These are phyloP conservation scores for Melitaea cinxia DNA, from an alignment of 1,140 invertebrate genomes.

Conservation along the genomic window DNA sequence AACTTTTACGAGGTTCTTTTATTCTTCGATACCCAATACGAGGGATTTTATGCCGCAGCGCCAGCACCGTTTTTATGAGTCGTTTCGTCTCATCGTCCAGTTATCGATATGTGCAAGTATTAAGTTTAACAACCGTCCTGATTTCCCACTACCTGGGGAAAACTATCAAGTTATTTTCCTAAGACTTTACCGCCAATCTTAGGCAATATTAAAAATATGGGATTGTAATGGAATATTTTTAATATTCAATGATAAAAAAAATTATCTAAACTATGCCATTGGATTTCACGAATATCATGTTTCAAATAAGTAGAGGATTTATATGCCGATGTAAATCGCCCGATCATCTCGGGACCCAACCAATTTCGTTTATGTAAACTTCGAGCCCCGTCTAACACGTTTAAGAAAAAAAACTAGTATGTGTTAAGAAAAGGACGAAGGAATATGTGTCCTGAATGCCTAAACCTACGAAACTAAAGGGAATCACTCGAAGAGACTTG, in stretches of 20 bases:
- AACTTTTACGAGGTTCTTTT: constrained; percentile 58
- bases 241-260: constrained; percentile 9
- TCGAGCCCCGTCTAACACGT: constrained; percentile 34
- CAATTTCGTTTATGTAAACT: constrained; percentile 45
- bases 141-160: constrained; percentile 43
- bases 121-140: constrained; percentile 54
- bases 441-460: constrained; percentile 50
- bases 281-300: constrained; percentile 21
- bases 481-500: constrained; percentile 58
- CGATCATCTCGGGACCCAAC: constrained; percentile 38
- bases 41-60: constrained; percentile 53
- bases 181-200: background rate
- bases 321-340: constrained; percentile 34
- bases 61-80: constrained; percentile 58
- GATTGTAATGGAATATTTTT: background rate
- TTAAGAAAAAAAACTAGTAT: constrained; percentile 42
- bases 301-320: constrained; percentile 34
- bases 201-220: background rate
- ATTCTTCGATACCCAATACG: constrained; percentile 58
- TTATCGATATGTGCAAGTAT: constrained; percentile 58
- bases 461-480: constrained; percentile 57
- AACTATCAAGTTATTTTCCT: constrained; percentile 11
- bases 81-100: constrained; percentile 50
- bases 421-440: constrained; percentile 44
- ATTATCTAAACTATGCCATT: constrained; percentile 8